These are phyloP conservation scores for Thymallus thymallus DNA, from an alignment of 2,113 vertebrate species.

Conservation along the genomic window DNA sequence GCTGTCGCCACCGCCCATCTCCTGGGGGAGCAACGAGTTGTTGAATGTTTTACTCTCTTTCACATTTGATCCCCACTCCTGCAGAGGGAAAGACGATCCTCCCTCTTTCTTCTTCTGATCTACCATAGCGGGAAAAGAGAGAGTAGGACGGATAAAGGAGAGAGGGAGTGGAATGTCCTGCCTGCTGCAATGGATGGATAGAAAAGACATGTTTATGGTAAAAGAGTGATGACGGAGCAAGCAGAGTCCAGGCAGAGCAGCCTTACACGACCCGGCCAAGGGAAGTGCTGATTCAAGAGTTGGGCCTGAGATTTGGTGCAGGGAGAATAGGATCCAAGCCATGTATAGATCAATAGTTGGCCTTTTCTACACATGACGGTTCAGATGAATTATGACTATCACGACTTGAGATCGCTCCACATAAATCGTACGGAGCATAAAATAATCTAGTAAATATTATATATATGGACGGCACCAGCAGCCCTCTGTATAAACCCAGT, in stretches of 20 bases:
- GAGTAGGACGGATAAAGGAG: background rate
- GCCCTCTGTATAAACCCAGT: slow-evolving; percentile 43
- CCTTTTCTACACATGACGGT: slow-evolving; percentile 64
- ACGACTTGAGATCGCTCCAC: slow-evolving; percentile 52
- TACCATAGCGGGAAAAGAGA: background rate
- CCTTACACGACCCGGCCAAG: slow-evolving; percentile 15
- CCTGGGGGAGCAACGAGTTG: background rate
- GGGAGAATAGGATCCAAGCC: slow-evolving; percentile 62
- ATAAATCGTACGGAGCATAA: slow-evolving; percentile 72
- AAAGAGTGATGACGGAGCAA: slow-evolving; percentile 34
- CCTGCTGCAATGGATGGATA: background rate
- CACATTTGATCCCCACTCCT: background rate
- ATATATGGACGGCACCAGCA: slow-evolving; percentile 37
- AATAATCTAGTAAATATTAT: slow-evolving; percentile 67
- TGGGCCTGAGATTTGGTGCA: slow-evolving; percentile 55
- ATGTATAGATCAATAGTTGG: slow-evolving; percentile 65
- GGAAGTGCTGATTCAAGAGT: slow-evolving; percentile 68
- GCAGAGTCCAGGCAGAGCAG: slow-evolving; percentile 36
- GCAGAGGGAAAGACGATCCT: background rate
- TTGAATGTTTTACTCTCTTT: slow-evolving; percentile 4
- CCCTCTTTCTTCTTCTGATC: background rate
- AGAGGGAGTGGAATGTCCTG: background rate
- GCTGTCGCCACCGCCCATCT: background rate
- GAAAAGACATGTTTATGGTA: slow-evolving; percentile 16
- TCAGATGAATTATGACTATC: slow-evolving; percentile 76